Conservation (phyloP, 2,113 vertebrate genomes). For the Phrynosoma platyrhinos region DNA sequence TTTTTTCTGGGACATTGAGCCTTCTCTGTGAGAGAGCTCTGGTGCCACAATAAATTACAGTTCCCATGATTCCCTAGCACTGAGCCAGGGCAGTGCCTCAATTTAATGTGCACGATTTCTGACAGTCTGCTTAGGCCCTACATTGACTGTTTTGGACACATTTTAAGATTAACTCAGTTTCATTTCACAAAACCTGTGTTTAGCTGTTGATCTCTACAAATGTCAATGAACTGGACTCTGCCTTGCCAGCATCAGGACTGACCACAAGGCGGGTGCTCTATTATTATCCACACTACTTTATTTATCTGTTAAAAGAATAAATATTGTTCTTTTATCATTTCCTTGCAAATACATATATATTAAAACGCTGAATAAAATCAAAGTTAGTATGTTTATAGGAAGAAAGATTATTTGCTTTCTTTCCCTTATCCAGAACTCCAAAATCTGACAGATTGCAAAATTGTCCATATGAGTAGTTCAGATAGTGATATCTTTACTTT, state of each 20-base stretch:
- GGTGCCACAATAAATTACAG: too few species aligned
- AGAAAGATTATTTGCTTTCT: neutral
- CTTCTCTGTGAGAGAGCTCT: too few species aligned
- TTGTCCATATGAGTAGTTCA: too few species aligned
- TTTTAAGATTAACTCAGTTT: neutral
- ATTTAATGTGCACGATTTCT: too few species aligned
- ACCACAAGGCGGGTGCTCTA: neutral
- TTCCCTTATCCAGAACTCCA: too few species aligned
- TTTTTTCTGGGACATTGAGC: too few species aligned
- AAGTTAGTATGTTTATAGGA: neutral
- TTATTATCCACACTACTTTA: neutral
- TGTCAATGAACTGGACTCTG: conserved; percentile 1
- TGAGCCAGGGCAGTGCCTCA: too few species aligned
- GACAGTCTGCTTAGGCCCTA: too few species aligned
- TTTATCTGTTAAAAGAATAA: neutral
- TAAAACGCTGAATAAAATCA: conserved; percentile 1
- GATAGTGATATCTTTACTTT: too few species aligned
- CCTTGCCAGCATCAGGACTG: neutral
- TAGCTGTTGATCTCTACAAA: neutral
- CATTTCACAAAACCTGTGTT: neutral
- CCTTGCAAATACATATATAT: neutral
- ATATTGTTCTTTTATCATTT: neutral
- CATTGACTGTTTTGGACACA: too few species aligned
- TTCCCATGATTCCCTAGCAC: too few species aligned
- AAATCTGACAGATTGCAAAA: too few species aligned